Conservation (phyloP, 2,888 invertebrate species). For the Aricia artaxerxes region DNA sequence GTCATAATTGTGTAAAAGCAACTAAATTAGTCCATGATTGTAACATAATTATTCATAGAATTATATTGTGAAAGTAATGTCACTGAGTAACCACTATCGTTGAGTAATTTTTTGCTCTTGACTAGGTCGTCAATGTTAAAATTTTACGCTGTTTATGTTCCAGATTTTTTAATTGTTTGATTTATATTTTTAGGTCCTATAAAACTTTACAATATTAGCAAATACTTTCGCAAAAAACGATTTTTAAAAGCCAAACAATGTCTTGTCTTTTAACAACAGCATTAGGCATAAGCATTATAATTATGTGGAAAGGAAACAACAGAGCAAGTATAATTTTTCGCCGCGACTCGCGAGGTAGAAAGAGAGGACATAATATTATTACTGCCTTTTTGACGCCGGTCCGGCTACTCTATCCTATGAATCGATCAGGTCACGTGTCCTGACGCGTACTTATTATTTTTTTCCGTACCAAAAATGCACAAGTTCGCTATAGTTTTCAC, state of each 20-base stretch:
- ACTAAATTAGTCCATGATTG: slow-evolving; percentile 14
- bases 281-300: no score
- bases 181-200: background rate
- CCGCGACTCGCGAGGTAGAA: no score
- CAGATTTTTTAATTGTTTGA: background rate
- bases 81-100: background rate
- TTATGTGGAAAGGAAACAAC: no score
- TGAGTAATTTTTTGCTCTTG: background rate
- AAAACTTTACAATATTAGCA: background rate
- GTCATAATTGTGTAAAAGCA: slow-evolving; percentile 27
- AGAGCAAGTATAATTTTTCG: no score
- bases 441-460: background rate
- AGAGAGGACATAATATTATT: no score
- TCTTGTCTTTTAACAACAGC: no score
- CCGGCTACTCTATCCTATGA: no score
- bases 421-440: background rate
- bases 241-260: background rate
- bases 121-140: background rate
- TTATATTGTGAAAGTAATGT: slow-evolving; percentile 26
- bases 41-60: slow-evolving; percentile 19
- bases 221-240: background rate
- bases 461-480: background rate
- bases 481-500: background rate
- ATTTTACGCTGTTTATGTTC: background rate
- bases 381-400: no score